Evolutionary conservation across 2,888 invertebrate species (phyloP), one percentile per base, ranked within the genome.

Genomic region (Dermolepida albohirtum): DNA sequence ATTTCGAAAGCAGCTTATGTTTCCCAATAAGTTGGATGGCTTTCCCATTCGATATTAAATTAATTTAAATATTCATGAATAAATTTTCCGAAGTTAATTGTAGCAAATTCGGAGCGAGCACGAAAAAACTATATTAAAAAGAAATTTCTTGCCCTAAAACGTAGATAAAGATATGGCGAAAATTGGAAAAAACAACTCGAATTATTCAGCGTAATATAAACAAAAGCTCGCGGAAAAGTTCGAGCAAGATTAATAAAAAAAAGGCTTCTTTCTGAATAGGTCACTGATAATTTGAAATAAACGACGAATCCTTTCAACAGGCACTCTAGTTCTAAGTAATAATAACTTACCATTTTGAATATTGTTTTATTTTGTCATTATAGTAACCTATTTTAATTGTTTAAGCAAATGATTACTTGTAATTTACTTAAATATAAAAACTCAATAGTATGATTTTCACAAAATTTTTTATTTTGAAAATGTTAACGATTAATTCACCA

Each of bases 61-160:
- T 62, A 62, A 62, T 62, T 62, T 62, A 62, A 62, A 62, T 62
- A 62, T 62, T 62, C 59, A 62, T 62, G 59, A 62, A 47, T 62
- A 47, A 14, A 10, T 14, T 62, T 47, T 62, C 39, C 16, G 17
- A 44, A 62, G 59, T 47, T 47, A 62, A 62, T 62, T 62, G 34
- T 62, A 62, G 47, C 59, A 62, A 62, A 62, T 47, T 62, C 59
- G 16, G 47, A 39, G 59, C 59, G 47, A 39, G 59, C 59, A 62
- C 59, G 59, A 47, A 47, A 10, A 62, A 47, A 47, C 34, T 62
- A 62, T 62, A 62, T 34, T 34, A 62, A 55, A 62, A 62, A 62
- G 59, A 10, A 62, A 47, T 62, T 62, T 62, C 29, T 62, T 49
- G 47, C 34, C 59, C 7, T 43, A 47, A 34, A 62, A 47, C 47